phyloP scores from a whole-genome alignment of 2,113 vertebrate species.

The Gnathochromis pfefferi region DNA sequence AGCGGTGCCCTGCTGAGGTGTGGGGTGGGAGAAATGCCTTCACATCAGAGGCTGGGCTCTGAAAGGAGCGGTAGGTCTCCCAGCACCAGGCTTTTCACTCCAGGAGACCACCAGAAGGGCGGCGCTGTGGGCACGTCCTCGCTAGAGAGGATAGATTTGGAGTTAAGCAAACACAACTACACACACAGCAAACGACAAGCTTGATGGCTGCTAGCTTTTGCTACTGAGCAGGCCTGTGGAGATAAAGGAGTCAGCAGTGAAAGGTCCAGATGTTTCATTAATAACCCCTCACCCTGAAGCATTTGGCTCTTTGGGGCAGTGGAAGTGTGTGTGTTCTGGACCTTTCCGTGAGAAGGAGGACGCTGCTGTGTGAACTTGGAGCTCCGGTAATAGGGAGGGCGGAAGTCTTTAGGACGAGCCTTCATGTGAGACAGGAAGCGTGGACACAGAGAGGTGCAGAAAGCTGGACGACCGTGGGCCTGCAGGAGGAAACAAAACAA shows the following conservation, averaged over 20 bases:
- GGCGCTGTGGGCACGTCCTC: slow-evolving; percentile 50
- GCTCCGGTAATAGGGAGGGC: slow-evolving; percentile 1
- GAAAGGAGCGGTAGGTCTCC: slow-evolving; percentile 49
- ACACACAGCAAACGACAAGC: slow-evolving; percentile 18
- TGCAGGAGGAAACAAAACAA: not conserved
- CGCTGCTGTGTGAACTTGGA: slow-evolving; percentile 6
- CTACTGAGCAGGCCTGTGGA: not conserved
- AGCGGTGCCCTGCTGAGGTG: slow-evolving; percentile 76
- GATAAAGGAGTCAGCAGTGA: slow-evolving; percentile 22
- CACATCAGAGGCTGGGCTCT: slow-evolving; percentile 78
- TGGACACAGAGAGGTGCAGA: slow-evolving; percentile 29
- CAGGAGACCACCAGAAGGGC: slow-evolving; percentile 52
- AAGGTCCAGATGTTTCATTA: slow-evolving; percentile 34
- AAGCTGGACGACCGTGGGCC: not conserved
- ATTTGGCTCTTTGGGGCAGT: not conserved
- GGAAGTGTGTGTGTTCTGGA: not conserved
- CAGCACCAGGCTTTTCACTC: slow-evolving; percentile 3
- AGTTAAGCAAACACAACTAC: slow-evolving; percentile 37
- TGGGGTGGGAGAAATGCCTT: slow-evolving; percentile 78
- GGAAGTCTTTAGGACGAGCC: slow-evolving; percentile 30
- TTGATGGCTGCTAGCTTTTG: slow-evolving; percentile 8
- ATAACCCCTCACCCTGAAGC: slow-evolving; percentile 40
- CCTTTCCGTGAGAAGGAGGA: slow-evolving; percentile 20
- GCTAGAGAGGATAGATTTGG: slow-evolving; percentile 15
- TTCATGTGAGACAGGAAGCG: slow-evolving; percentile 67